These are phyloP conservation scores for Knipowitschia caucasica DNA, from an alignment of 2,797 vertebrate species.

Conservation along the genomic window DNA sequence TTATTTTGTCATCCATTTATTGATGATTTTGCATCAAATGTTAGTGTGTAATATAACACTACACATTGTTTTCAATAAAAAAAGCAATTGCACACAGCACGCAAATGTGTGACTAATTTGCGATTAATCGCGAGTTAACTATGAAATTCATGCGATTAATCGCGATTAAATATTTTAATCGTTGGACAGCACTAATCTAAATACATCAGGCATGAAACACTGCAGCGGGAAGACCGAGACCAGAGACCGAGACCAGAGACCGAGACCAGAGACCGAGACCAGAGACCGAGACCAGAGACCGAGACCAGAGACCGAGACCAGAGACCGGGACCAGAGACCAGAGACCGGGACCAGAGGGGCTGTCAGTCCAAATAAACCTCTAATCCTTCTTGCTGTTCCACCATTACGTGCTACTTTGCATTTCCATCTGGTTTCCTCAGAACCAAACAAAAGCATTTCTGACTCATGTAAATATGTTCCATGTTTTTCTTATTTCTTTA, in stretches of 20 bases:
- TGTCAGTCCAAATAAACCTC: conserved; percentile 27
- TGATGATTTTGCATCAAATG: too few species aligned
- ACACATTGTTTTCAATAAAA: too few species aligned
- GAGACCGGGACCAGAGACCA: not conserved
- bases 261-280: not conserved
- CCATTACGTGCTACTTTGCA: not conserved
- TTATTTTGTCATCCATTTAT: too few species aligned
- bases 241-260: too few species aligned
- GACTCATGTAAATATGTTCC: not conserved
- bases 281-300: not conserved
- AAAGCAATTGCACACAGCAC: too few species aligned
- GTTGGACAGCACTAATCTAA: conserved; percentile 44
- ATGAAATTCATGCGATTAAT: too few species aligned
- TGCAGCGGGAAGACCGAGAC: conserved; percentile 11
- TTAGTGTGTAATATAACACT: too few species aligned
- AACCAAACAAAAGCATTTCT: not conserved
- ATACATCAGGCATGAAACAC: conserved; percentile 37
- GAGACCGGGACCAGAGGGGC: conserved; percentile 1
- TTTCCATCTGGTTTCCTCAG: not conserved
- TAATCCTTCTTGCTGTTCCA: not conserved
- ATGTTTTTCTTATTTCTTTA: too few species aligned
- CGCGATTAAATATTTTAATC: too few species aligned
- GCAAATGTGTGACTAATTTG: too few species aligned
- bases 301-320: not conserved
- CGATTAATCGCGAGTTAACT: too few species aligned